Percentiles rank a stretch among this genome's conserved stretches.
Evolutionary conservation across 2,113 vertebrate species (phyloP).

Genomic region (Poeciliopsis retropinna): DNA sequence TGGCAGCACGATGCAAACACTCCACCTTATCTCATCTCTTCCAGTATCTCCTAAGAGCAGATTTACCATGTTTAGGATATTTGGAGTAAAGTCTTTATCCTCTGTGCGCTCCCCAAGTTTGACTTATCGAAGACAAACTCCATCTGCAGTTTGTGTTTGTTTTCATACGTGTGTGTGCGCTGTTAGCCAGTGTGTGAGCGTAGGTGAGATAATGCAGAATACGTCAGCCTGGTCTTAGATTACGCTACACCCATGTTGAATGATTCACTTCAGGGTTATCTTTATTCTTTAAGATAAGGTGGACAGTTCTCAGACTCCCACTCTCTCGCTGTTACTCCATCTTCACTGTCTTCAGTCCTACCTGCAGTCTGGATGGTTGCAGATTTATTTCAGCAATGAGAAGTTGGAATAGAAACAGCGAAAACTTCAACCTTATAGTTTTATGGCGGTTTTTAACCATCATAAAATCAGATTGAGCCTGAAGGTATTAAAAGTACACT

Average conservation of each 20-base stretch:
- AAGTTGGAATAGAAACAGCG: constrained; percentile 5
- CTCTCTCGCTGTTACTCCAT: constrained; percentile 35
- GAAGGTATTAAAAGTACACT: constrained; percentile 4
- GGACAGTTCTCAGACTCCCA: constrained; percentile 64
- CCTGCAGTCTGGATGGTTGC: constrained; percentile 13
- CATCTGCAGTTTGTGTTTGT: constrained; percentile 61
- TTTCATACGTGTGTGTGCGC: constrained; percentile 34
- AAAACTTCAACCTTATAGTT: constrained; percentile 12
- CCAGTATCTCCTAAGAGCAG: constrained; percentile 45
- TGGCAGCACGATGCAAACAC: constrained; percentile 26
- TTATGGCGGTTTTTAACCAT: not conserved
- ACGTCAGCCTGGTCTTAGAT: constrained; percentile 58
- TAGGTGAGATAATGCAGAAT: constrained; percentile 67
- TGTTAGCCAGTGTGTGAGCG: constrained; percentile 30
- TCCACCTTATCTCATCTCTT: constrained; percentile 39
- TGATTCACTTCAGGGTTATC: constrained; percentile 70
- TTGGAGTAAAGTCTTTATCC: constrained; percentile 41
- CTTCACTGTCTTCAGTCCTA: constrained; percentile 12
- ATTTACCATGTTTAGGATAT: constrained; percentile 27
- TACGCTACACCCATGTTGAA: constrained; percentile 53
- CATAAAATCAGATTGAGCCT: constrained; percentile 1
- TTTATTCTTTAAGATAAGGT: constrained; percentile 66
- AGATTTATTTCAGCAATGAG: constrained; percentile 1
- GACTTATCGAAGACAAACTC: constrained; percentile 59
- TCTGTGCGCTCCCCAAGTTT: constrained; percentile 42